Percentiles rank a stretch among this genome's conserved stretches.
Conservation (phyloP, 1,140 invertebrate species). For the Zaprionus inermis region DNA sequence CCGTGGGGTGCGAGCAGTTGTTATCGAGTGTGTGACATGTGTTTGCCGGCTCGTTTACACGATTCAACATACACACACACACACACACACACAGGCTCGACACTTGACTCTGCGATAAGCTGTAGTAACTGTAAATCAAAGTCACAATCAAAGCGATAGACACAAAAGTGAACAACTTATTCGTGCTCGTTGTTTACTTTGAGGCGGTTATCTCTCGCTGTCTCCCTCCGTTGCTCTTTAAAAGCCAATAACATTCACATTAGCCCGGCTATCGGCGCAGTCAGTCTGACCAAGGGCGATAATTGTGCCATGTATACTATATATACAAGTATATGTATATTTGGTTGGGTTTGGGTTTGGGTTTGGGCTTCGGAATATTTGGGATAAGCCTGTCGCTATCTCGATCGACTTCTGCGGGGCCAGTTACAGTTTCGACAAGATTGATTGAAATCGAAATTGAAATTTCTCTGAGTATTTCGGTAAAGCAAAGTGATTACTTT, state of each 20-base stretch:
- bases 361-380: neutral
- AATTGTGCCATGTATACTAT: constrained; percentile 5
- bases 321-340: neutral
- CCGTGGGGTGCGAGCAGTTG: neutral
- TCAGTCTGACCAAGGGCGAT: constrained; percentile 31
- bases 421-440: neutral
- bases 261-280: constrained; percentile 25
- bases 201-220: constrained; percentile 29
- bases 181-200: constrained; percentile 40
- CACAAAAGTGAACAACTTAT: constrained; percentile 40
- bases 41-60: constrained; percentile 2
- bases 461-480: constrained; percentile 3
- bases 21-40: constrained; percentile 7
- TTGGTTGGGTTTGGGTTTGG: neutral
- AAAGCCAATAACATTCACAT: constrained; percentile 45
- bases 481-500: constrained; percentile 4
- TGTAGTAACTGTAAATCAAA: constrained; percentile 40
- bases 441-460: constrained; percentile 16
- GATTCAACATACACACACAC: neutral
- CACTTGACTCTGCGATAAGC: constrained; percentile 32
- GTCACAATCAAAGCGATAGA: constrained; percentile 38
- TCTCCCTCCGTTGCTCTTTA: constrained; percentile 23
- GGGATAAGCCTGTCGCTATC: constrained; percentile 10
- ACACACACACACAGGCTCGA: neutral
- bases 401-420: neutral